Evolutionary conservation across 35 echinoderm and acorn worm genomes (phyloP).

Genomic region (Nesometra sesokonis): DNA sequence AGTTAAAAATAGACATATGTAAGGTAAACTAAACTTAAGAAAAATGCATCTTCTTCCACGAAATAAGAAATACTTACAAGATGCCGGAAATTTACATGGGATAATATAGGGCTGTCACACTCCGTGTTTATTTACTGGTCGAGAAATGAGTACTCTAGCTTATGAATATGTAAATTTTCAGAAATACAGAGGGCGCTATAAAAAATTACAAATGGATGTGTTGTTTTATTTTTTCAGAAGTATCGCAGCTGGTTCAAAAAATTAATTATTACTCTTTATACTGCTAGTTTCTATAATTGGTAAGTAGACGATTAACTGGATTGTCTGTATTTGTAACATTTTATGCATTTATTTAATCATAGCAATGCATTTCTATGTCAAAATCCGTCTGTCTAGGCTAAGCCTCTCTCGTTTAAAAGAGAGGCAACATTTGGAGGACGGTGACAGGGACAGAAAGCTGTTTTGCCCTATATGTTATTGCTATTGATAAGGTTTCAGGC

Average conservation of each 20-base stretch:
- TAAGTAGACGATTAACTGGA: not conserved
- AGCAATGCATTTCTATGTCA: too few relatives aligned
- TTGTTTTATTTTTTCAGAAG: not conserved
- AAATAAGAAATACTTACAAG: slow-evolving; percentile 1
- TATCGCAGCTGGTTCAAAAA: not conserved
- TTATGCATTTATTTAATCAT: not conserved
- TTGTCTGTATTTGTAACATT: not conserved
- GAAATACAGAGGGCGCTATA: not conserved
- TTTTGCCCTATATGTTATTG: too few relatives aligned
- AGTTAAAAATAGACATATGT: not conserved
- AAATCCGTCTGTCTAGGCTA: too few relatives aligned
- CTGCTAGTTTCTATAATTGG: not conserved
- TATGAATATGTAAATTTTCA: not conserved
- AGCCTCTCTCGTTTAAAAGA: too few relatives aligned
- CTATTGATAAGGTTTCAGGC: too few relatives aligned
- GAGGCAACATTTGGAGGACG: too few relatives aligned
- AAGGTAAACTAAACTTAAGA: not conserved
- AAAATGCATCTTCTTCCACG: not conserved
- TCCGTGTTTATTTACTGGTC: not conserved
- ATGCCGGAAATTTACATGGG: not conserved
- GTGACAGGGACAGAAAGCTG: too few relatives aligned
- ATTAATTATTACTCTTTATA: not conserved
- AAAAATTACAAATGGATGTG: not conserved
- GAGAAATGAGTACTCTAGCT: not conserved
- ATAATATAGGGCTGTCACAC: not conserved